These are phyloP conservation scores for Drosophila pectinifera DNA, from an alignment of 1,140 invertebrate species.

Conservation along the genomic window DNA sequence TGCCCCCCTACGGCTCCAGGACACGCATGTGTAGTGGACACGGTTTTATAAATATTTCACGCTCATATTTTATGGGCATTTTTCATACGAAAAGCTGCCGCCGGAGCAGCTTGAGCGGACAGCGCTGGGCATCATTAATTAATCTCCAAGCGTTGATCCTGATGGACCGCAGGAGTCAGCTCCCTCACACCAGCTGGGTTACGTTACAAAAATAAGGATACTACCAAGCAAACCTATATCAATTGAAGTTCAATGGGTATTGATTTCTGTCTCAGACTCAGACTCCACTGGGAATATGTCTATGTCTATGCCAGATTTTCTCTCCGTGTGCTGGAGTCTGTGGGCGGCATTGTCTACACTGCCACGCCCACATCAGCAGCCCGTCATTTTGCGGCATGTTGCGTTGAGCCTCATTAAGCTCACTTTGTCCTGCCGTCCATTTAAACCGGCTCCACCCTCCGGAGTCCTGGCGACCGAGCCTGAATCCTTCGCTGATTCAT, in stretches of 20 bases:
- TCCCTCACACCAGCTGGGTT: not conserved
- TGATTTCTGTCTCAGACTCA: too few relatives aligned
- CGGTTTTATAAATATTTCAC: slow-evolving; percentile 58
- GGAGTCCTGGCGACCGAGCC: too few relatives aligned
- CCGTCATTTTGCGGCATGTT: slow-evolving; percentile 52
- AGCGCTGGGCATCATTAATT: slow-evolving; percentile 55
- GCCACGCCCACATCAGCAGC: slow-evolving; percentile 8
- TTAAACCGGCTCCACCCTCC: too few relatives aligned
- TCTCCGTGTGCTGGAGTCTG: not conserved
- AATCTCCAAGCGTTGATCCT: slow-evolving; percentile 53
- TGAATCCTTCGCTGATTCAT: slow-evolving; percentile 18
- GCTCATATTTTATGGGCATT: slow-evolving; percentile 61
- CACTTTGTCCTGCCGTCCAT: slow-evolving; percentile 73
- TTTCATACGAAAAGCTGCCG: slow-evolving; percentile 39
- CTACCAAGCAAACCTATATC: too few relatives aligned
- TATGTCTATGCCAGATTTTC: not conserved
- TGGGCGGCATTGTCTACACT: slow-evolving; percentile 21
- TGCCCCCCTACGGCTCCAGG: slow-evolving; percentile 3
- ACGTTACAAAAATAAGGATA: too few relatives aligned
- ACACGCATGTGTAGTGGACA: slow-evolving; percentile 42
- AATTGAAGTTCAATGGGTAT: too few relatives aligned
- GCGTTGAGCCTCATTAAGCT: slow-evolving; percentile 74
- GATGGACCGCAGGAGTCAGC: slow-evolving; percentile 23
- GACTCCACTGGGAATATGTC: too few relatives aligned
- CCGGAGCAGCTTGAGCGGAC: slow-evolving; percentile 35